Percentiles rank a stretch among this genome's conserved stretches.
Evolutionary conservation across 2,797 vertebrate species (phyloP).

Genomic region (Pseudopleuronectes americanus): DNA sequence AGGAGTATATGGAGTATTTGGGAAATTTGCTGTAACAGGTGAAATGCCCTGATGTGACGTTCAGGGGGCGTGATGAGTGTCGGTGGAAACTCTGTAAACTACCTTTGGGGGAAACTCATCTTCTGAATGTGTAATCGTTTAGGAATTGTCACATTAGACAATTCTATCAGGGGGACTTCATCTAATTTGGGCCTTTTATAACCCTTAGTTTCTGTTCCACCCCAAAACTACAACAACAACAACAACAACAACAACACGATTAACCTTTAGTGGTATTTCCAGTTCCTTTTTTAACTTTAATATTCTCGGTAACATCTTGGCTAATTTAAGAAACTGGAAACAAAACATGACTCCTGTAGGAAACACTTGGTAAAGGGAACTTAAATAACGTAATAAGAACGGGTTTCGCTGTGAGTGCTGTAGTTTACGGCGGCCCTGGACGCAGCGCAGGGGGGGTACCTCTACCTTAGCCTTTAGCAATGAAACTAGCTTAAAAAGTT

Average conservation of each 20-base stretch:
- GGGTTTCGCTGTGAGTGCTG: too few species aligned
- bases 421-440: constrained; percentile 33
- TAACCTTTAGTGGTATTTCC: too few species aligned
- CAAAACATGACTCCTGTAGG: too few species aligned
- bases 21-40: constrained; percentile 50
- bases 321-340: too few species aligned
- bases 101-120: constrained; percentile 34
- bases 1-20: not conserved
- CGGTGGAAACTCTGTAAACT: constrained; percentile 45
- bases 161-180: not conserved
- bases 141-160: not conserved
- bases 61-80: constrained; percentile 15
- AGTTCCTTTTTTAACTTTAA: not conserved
- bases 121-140: constrained; percentile 8
- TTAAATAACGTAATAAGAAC: too few species aligned
- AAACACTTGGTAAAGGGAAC: too few species aligned
- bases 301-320: not conserved
- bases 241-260: too few species aligned
- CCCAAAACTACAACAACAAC: too few species aligned
- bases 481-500: constrained; percentile 2
- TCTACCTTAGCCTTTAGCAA: too few species aligned
- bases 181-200: not conserved
- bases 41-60: constrained; percentile 32
- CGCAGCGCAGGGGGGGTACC: constrained; percentile 22
- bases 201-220: too few species aligned